These are phyloP conservation scores for Pachypsylla venusta DNA, from an alignment of 1,140 invertebrate genomes.

Conservation along the genomic window DNA sequence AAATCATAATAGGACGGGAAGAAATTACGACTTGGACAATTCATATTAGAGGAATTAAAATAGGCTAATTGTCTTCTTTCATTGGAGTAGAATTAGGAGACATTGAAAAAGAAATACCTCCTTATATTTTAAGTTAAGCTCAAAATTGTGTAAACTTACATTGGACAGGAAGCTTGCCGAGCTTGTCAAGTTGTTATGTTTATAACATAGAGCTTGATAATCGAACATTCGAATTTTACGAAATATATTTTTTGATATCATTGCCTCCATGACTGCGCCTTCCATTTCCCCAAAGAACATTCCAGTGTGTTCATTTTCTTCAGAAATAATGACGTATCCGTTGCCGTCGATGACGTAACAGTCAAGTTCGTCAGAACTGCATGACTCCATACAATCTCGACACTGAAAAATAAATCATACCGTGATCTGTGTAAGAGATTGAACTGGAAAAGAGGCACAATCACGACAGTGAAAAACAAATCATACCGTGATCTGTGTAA, in stretches of 20 bases:
- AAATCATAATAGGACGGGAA: no score
- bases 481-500: no score
- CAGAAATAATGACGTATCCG: constrained; percentile 70
- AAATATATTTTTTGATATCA: constrained; percentile 58
- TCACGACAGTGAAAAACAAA: no score
- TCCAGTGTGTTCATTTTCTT: constrained; percentile 50
- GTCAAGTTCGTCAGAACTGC: constrained; percentile 41
- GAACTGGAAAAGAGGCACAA: no score
- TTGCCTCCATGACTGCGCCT: constrained; percentile 57
- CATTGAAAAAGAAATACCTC: not conserved
- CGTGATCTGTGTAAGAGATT: no score
- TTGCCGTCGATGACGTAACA: constrained; percentile 81
- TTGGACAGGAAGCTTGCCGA: constrained; percentile 29
- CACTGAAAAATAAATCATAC: no score
- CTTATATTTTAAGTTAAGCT: no score
- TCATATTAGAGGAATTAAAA: no score
- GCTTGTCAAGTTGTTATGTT: constrained; percentile 27
- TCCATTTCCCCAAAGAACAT: constrained; percentile 73
- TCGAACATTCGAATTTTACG: constrained; percentile 64
- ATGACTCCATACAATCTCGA: constrained; percentile 35
- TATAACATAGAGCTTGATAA: constrained; percentile 63
- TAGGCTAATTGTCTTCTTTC: no score
- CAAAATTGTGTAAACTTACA: constrained; percentile 27
- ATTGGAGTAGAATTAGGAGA: not conserved
- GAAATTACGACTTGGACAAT: no score